Conservation (phyloP, 2,888 invertebrate genomes). For the Thereva nobilitata region DNA sequence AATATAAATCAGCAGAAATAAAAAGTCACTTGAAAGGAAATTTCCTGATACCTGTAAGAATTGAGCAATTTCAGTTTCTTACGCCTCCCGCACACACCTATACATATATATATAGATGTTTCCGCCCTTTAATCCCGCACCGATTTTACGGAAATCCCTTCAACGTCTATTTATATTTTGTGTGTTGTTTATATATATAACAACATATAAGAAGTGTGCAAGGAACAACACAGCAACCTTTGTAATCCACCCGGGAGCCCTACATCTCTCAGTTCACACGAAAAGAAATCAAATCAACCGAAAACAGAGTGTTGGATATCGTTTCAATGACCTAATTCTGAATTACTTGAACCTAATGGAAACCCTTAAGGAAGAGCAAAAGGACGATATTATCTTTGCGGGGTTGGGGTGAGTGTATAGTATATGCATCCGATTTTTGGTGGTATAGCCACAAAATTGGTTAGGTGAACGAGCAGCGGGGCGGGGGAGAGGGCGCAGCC, state of each 20-base stretch:
- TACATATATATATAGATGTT: constrained; percentile 9
- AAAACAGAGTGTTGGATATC: constrained; percentile 30
- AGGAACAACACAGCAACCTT: no score
- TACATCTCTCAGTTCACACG: constrained; percentile 31
- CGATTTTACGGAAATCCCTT: no score
- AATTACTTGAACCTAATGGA: constrained; percentile 31
- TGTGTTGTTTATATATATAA: no score
- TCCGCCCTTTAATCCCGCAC: neutral
- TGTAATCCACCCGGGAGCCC: constrained; percentile 13
- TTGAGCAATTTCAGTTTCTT: constrained; percentile 23
- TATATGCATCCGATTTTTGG: constrained; percentile 4
- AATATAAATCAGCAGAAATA: constrained; percentile 26
- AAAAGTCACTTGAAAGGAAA: constrained; percentile 11
- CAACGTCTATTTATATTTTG: no score
- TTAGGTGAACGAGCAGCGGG: neutral
- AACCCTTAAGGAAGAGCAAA: constrained; percentile 7
- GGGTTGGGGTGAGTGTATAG: neutral
- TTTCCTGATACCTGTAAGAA: constrained; percentile 27
- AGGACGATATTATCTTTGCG: constrained; percentile 22
- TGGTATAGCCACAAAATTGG: constrained; percentile 1
- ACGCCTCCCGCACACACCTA: neutral
- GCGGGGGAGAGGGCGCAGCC: constrained; percentile 4
- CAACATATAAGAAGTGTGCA: no score
- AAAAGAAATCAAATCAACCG: constrained; percentile 35
- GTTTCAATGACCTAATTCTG: constrained; percentile 35